phyloP scores from a whole-genome alignment of 2,888 invertebrate species.

The Chromoteleia sp. region DNA sequence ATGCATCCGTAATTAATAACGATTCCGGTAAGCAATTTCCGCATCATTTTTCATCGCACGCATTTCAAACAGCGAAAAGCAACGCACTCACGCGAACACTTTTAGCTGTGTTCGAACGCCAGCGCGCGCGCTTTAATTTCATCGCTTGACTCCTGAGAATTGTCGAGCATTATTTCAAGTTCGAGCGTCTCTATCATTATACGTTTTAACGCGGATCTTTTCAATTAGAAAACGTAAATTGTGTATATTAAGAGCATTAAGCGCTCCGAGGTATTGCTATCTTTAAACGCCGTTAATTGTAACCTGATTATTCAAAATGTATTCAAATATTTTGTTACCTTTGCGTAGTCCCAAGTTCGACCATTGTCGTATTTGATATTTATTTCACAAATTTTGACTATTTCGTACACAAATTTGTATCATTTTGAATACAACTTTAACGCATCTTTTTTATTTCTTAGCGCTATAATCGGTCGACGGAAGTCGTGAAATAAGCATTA shows the following conservation, averaged over 20 bases:
- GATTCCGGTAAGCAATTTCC: conserved; percentile 55
- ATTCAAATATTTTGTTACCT: not conserved
- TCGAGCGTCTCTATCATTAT: conserved; percentile 46
- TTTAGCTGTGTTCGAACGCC: conserved; percentile 46
- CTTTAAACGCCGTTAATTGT: conserved; percentile 34
- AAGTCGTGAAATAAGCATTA: no score
- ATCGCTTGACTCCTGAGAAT: conserved; percentile 44
- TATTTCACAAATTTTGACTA: no score
- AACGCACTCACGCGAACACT: conserved; percentile 42
- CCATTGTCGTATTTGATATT: not conserved
- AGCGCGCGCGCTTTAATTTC: conserved; percentile 41
- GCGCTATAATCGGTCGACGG: no score
- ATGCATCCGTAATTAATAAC: conserved; percentile 60
- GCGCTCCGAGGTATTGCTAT: conserved; percentile 6
- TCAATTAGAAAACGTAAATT: conserved; percentile 55
- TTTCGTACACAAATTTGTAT: no score
- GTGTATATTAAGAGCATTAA: conserved; percentile 38
- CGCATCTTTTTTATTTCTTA: no score
- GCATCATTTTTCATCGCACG: conserved; percentile 50
- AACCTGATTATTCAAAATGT: not conserved
- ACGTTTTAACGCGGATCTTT: conserved; percentile 45
- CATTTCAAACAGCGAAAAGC: conserved; percentile 20
- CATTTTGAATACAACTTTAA: no score
- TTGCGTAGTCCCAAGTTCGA: not conserved
- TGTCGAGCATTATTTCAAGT: conserved; percentile 55